These are phyloP conservation scores for Adelges cooleyi DNA, from an alignment of 1,140 invertebrate genomes.

Conservation along the genomic window DNA sequence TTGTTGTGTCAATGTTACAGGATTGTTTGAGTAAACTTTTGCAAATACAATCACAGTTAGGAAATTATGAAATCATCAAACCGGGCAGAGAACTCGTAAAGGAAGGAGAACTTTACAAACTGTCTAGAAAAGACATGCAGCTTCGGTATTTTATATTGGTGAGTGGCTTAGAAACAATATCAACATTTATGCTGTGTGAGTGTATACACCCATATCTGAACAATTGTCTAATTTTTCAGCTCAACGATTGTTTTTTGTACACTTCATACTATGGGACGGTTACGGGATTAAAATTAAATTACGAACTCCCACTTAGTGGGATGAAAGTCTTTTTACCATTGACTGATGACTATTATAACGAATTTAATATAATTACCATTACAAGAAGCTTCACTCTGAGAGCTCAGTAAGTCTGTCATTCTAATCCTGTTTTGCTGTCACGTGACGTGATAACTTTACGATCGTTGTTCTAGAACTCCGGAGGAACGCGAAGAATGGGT, in stretches of 20 bases:
- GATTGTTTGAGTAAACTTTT: conserved; percentile 47
- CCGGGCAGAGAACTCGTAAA: conserved; percentile 55
- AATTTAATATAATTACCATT: conserved; percentile 50
- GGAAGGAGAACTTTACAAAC: conserved; percentile 56
- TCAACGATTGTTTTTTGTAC: conserved; percentile 59
- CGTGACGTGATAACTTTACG: conserved; percentile 33
- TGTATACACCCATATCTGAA: conserved; percentile 16
- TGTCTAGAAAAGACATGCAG: conserved; percentile 54
- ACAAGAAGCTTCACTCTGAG: conserved; percentile 56
- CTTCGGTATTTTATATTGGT: conserved; percentile 60
- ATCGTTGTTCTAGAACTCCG: conserved; percentile 38
- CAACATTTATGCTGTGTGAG: no score
- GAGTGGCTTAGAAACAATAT: conserved; percentile 31
- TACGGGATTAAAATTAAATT: conserved; percentile 46
- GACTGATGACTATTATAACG: conserved; percentile 44
- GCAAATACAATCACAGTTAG: conserved; percentile 46
- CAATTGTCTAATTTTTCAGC: conserved; percentile 42
- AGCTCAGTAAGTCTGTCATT: conserved; percentile 50
- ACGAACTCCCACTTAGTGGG: conserved; percentile 49
- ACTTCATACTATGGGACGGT: conserved; percentile 44
- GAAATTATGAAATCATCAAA: conserved; percentile 54
- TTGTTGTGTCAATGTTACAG: conserved; percentile 36
- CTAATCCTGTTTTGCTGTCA: neutral
- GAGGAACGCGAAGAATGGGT: conserved; percentile 58
- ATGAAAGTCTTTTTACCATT: conserved; percentile 48